A percentile compares a stretch with the other conserved stretches of the same genome.
These are phyloP conservation scores for Drosophila kuntzei DNA, from an alignment of 2,888 invertebrate species.

Conservation along the genomic window DNA sequence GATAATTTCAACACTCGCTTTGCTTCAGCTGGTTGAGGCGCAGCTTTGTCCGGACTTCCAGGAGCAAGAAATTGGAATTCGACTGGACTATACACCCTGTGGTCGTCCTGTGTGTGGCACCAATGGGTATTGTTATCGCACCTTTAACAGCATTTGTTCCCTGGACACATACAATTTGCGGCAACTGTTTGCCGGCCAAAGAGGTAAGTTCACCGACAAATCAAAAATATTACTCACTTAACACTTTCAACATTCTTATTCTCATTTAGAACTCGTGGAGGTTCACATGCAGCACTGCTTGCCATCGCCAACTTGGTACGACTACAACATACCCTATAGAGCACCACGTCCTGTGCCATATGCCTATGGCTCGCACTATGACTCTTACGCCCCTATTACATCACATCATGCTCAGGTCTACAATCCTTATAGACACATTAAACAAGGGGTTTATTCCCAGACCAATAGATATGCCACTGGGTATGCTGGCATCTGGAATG, in stretches of 20 bases:
- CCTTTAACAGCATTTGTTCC: constrained; percentile 28
- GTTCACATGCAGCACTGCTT: constrained; percentile 33
- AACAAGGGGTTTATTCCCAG: constrained; percentile 9
- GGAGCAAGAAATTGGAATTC: not conserved
- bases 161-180: constrained; percentile 30
- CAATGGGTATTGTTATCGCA: constrained; percentile 46
- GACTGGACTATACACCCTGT: constrained; percentile 15
- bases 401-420: not conserved
- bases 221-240: no score
- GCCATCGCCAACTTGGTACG: constrained; percentile 16
- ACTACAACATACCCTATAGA: constrained; percentile 24
- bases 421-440: constrained; percentile 4
- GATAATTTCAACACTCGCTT: not conserved
- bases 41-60: constrained; percentile 36
- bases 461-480: not conserved
- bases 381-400: not conserved
- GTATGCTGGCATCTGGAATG: constrained; percentile 6
- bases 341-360: not conserved
- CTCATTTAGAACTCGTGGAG: constrained; percentile 24
- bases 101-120: constrained; percentile 38
- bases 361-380: not conserved
- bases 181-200: constrained; percentile 26
- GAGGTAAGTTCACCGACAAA: constrained; percentile 9
- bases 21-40: constrained; percentile 2
- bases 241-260: not conserved